Percentiles rank a stretch among this genome's conserved stretches.
Conservation (phyloP, 2,888 invertebrate genomes). For the Allacma fusca region DNA sequence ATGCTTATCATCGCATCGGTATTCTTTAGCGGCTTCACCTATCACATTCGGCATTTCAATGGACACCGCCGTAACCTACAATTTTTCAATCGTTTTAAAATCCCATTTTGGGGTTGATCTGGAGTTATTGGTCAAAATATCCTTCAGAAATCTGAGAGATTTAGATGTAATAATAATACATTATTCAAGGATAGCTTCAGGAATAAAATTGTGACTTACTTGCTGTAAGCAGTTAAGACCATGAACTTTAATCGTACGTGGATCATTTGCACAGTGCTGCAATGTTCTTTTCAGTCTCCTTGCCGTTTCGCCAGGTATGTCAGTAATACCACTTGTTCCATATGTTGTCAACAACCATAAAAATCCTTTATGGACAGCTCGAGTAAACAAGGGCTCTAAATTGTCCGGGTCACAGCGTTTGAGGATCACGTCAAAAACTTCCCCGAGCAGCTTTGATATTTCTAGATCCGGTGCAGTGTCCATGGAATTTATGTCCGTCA, state of each 20-base stretch:
- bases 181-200: too few relatives aligned
- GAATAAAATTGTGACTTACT: conserved; percentile 3
- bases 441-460: conserved; percentile 42
- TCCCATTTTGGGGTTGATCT: too few relatives aligned
- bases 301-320: conserved; percentile 44
- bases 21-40: neutral
- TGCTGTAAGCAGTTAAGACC: conserved; percentile 1
- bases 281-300: neutral
- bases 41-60: neutral
- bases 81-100: neutral
- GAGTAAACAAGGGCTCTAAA: conserved; percentile 46
- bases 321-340: conserved; percentile 37
- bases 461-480: conserved; percentile 46
- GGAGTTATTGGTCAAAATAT: too few relatives aligned
- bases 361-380: conserved; percentile 47
- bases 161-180: neutral
- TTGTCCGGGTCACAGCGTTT: conserved; percentile 52
- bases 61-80: conserved; percentile 20
- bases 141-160: too few relatives aligned
- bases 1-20: conserved; percentile 23
- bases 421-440: conserved; percentile 44
- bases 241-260: conserved; percentile 29
- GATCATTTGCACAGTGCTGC: conserved; percentile 17
- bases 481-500: conserved; percentile 48
- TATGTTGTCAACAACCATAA: conserved; percentile 52